phyloP scores from a whole-genome alignment of 2,113 vertebrate species.

The Benitochromis conjunctus region DNA sequence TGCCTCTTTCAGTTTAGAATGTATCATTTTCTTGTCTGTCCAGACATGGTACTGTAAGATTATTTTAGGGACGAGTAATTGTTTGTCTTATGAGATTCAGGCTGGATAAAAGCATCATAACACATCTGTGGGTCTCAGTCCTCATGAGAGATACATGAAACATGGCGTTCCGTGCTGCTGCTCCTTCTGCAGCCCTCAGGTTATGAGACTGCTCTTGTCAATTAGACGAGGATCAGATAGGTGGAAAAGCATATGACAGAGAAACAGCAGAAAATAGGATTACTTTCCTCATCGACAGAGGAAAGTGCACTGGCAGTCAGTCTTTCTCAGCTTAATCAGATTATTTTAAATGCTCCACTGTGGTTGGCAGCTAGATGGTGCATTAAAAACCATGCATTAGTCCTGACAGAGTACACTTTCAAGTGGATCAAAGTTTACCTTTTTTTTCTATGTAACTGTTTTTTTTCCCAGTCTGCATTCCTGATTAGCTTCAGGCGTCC shows the following conservation, averaged over 20 bases:
- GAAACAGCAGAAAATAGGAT: slow-evolving; percentile 64
- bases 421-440: slow-evolving; percentile 19
- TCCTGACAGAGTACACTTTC: slow-evolving; percentile 17
- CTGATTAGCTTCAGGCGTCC: not conserved
- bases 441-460: not conserved
- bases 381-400: slow-evolving; percentile 43
- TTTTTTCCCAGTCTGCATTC: not conserved
- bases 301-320: slow-evolving; percentile 41
- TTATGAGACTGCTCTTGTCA: slow-evolving; percentile 16
- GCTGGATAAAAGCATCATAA: not conserved
- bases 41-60: not conserved
- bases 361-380: slow-evolving; percentile 29
- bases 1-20: not conserved
- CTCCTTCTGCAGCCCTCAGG: not conserved
- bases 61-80: not conserved
- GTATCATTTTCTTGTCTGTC: not conserved
- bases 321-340: slow-evolving; percentile 51
- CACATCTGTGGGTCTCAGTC: not conserved
- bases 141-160: not conserved
- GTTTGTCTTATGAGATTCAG: not conserved
- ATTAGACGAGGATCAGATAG: slow-evolving; percentile 52
- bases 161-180: not conserved
- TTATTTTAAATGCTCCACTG: slow-evolving; percentile 50
- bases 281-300: slow-evolving; percentile 35
- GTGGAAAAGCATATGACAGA: slow-evolving; percentile 33